Evolutionary conservation across 1,140 invertebrate species (phyloP).

Genomic region (Formica exsecta): DNA sequence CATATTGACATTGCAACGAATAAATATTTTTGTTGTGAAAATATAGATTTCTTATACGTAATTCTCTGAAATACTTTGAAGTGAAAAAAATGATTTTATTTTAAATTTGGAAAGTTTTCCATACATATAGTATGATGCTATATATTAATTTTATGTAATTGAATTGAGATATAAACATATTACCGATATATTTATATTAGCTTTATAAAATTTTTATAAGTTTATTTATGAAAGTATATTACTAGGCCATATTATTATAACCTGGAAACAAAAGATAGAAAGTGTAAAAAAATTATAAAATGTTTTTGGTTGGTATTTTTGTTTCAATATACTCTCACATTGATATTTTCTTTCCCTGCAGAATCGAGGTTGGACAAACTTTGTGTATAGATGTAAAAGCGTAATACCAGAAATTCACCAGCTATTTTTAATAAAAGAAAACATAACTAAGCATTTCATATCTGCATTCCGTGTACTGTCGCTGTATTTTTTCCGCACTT

Average conservation of each 20-base stretch:
- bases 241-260: no score
- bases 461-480: slow-evolving; percentile 52
- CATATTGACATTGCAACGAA: background rate
- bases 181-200: no score
- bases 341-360: background rate
- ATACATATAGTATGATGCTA: background rate
- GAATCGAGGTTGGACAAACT: slow-evolving; percentile 4
- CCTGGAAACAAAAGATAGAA: background rate
- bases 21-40: background rate
- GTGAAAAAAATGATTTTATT: background rate
- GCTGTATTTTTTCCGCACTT: slow-evolving; percentile 46
- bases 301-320: background rate
- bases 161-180: no score
- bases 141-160: no score
- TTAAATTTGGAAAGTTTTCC: background rate
- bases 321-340: background rate
- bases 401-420: slow-evolving; percentile 10
- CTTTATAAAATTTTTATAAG: no score
- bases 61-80: background rate
- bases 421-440: slow-evolving; percentile 51
- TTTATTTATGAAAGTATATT: no score
- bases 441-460: slow-evolving; percentile 52
- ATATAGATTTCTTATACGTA: background rate
- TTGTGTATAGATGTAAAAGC: background rate
- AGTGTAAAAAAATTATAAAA: background rate